A percentile compares a stretch with the other conserved stretches of the same genome.
phyloP scores from a whole-genome alignment of 2,797 vertebrate genomes.

The Galaxias olidus region DNA sequence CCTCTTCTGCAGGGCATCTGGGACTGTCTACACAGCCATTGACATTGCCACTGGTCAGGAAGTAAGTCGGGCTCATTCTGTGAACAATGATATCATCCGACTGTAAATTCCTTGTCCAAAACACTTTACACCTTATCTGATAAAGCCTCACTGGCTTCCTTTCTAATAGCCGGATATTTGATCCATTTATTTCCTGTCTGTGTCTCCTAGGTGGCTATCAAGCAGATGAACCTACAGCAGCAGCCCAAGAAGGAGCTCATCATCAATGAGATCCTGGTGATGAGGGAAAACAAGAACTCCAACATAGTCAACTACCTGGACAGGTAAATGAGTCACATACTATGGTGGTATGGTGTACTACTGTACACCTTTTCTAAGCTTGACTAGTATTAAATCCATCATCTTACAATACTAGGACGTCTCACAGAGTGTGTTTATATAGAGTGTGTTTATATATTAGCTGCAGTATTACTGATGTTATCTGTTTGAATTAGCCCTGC shows the following conservation, averaged over 20 bases:
- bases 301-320: conserved; percentile 99
- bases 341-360: too few species aligned
- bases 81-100: too few species aligned
- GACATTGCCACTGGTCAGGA: conserved; percentile 97
- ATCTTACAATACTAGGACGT: too few species aligned
- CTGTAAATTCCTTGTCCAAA: too few species aligned
- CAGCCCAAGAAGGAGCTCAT: conserved; percentile 99
- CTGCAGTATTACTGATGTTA: not conserved
- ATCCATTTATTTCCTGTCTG: conserved; percentile 30
- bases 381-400: too few species aligned
- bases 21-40: conserved; percentile 96
- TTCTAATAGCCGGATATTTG: not conserved
- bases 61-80: conserved; percentile 64
- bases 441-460: not conserved
- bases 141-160: not conserved
- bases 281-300: conserved; percentile 99
- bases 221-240: conserved; percentile 99
- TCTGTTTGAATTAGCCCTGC: not conserved
- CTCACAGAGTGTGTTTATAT: too few species aligned
- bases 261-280: conserved; percentile 99
- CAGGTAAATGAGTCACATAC: conserved; percentile 78
- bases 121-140: too few species aligned
- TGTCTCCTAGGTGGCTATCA: conserved; percentile 91
- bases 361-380: too few species aligned
- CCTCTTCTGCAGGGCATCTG: conserved; percentile 82